These are phyloP conservation scores for Pseudochromis fuscus DNA, from an alignment of 2,797 vertebrate species.

Conservation along the genomic window DNA sequence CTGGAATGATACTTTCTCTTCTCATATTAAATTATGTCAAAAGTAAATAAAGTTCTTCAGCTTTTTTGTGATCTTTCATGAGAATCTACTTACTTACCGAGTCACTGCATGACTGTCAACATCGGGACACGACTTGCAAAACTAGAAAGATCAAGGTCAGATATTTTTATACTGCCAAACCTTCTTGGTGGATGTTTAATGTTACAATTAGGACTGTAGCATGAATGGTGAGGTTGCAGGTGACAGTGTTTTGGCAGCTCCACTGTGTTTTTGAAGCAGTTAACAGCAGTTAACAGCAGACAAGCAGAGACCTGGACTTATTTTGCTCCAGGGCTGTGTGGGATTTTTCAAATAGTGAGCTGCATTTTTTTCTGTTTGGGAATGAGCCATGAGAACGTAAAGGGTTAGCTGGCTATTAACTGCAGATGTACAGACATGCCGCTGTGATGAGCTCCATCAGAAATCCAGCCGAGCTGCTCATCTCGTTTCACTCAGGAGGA, in stretches of 20 bases:
- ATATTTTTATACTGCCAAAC: background rate
- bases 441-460: background rate
- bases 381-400: background rate
- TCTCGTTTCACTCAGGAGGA: background rate
- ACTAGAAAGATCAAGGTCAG: no score
- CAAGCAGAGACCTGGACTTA: slow-evolving; percentile 55
- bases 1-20: background rate
- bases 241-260: background rate
- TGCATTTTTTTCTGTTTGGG: slow-evolving; percentile 23
- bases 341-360: slow-evolving; percentile 1
- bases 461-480: background rate
- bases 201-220: background rate
- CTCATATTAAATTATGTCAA: slow-evolving; percentile 15
- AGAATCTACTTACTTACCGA: no score
- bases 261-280: background rate
- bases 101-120: no score
- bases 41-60: background rate
- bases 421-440: background rate
- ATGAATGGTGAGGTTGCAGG: background rate
- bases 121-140: no score
- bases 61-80: background rate
- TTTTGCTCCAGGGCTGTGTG: slow-evolving; percentile 31
- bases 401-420: no score
- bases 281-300: slow-evolving; percentile 12
- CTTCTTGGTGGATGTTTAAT: background rate